Base-by-base conservation (phyloP, 2,797 vertebrate species). In the Pseudomugil tenellus region DNA sequence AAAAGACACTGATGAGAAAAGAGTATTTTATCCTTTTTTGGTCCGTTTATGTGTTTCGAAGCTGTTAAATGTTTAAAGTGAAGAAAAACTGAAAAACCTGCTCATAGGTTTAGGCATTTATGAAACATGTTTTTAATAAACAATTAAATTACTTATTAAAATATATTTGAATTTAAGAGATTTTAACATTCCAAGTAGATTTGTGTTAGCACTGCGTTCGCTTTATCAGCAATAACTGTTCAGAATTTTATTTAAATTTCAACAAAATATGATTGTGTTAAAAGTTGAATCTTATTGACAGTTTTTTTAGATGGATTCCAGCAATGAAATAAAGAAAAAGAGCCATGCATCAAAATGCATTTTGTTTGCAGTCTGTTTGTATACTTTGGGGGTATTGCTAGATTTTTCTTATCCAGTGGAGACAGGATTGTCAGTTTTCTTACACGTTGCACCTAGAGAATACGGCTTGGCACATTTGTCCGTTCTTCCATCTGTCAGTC, bases 401-500 rank as follows among this genome's bases (percentile, higher is more conserved):
- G 71, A 77, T 83, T 84, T 76, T 78, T 31, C 62, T 70, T 48
- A 86, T 87, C 84, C 76, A 64, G 72, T 66, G 83, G 77, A 87
- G 77, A 87, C 74, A 43, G 72, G 73, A 86, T 83, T 87, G 84
- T 87, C 84, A 83, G 77, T 85, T 81, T 86, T 77, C 76, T 74
- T 86, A 58, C 59, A 23, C 68, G 61, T 52, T 21, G 59, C 66
- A 84, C 77, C 76, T 65, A 63, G 76, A 86, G 81, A 82, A 80
- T 82, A 76, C 37, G 54, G 32, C 55, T 79, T 81, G 82, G 84
- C 83, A 85, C 81, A 83, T 66, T 54, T 70, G 76, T 67, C 66
- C 39, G 7, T 48, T 77, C 74, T 64, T 75, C 76, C 84, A 81
- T 88, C 90, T 90, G 89, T 88, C 91, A 84, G 67, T 90, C 89